Percentiles rank a stretch among this genome's conserved stretches.
phyloP scores from a whole-genome alignment of 2,888 invertebrate genomes.

The Ormyrus rosae region DNA sequence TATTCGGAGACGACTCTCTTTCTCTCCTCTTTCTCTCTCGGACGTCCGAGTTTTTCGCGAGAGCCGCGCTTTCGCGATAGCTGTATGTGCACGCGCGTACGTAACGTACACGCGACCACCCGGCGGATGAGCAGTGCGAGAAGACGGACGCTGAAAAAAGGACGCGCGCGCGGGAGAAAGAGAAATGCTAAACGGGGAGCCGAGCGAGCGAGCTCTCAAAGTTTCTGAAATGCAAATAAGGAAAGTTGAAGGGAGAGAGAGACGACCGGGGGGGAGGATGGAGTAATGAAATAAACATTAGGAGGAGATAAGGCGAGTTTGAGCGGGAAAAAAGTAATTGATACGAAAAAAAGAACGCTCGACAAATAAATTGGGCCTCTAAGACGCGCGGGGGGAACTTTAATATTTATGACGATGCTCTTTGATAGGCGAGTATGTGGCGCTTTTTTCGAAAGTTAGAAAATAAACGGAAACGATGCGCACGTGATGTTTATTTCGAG shows the following conservation, averaged over 20 bases:
- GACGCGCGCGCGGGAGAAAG: background rate
- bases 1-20: constrained; percentile 32
- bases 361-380: too few relatives aligned
- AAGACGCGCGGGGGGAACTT: too few relatives aligned
- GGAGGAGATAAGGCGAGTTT: constrained; percentile 15
- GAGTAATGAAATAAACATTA: too few relatives aligned
- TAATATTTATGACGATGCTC: too few relatives aligned
- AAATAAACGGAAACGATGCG: too few relatives aligned
- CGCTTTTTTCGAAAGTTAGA: too few relatives aligned
- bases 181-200: background rate
- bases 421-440: too few relatives aligned
- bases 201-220: constrained; percentile 16
- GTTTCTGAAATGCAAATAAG: constrained; percentile 55
- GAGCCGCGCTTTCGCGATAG: constrained; percentile 33
- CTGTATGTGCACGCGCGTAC: constrained; percentile 17
- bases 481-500: too few relatives aligned
- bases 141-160: background rate
- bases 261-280: background rate
- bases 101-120: constrained; percentile 1
- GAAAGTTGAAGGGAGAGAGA: constrained; percentile 38
- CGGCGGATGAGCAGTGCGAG: background rate
- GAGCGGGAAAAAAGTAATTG: too few relatives aligned
- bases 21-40: background rate
- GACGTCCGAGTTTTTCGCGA: background rate
- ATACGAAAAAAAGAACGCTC: too few relatives aligned